Evolutionary conservation across 2,888 invertebrate species (phyloP).

Genomic region (Imbricaverruca yamaguchii): DNA sequence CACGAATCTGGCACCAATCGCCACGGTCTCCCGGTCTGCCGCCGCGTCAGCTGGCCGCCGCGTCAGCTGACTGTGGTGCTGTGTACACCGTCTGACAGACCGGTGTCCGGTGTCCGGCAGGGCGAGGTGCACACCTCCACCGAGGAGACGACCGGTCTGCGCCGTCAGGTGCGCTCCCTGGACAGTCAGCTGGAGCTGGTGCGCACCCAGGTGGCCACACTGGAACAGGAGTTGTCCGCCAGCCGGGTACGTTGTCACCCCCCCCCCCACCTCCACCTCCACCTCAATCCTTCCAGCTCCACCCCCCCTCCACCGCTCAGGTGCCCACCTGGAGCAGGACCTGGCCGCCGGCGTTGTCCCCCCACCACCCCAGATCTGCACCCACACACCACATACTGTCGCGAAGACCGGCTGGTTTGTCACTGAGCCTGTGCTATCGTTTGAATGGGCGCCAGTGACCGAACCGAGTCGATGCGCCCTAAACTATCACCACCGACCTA

Average conservation of each 20-base stretch:
- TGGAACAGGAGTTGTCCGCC: neutral
- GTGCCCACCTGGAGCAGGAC: neutral
- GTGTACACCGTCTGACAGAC: too few relatives aligned
- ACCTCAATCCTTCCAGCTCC: too few relatives aligned
- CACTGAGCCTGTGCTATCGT: neutral
- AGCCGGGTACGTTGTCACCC: neutral
- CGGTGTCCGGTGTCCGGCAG: neutral
- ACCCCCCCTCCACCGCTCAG: too few relatives aligned
- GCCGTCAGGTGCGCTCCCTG: neutral
- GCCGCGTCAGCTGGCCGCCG: too few relatives aligned
- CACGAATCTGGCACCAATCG: too few relatives aligned
- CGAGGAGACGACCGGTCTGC: neutral
- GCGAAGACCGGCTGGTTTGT: neutral
- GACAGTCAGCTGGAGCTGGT: neutral
- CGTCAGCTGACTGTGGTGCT: too few relatives aligned
- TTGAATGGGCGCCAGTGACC: too few relatives aligned
- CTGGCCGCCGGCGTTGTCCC: neutral
- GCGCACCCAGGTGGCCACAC: neutral
- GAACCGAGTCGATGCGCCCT: too few relatives aligned
- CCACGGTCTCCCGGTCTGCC: too few relatives aligned
- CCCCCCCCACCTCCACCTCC: too few relatives aligned
- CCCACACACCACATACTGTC: neutral
- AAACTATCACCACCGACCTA: too few relatives aligned
- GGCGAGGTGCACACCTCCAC: neutral
- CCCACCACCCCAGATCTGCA: neutral